Evolutionary conservation across 2,797 vertebrate genomes (phyloP), one percentile per base, ranked within the genome.

Genomic region (Lerista edwardsae): DNA sequence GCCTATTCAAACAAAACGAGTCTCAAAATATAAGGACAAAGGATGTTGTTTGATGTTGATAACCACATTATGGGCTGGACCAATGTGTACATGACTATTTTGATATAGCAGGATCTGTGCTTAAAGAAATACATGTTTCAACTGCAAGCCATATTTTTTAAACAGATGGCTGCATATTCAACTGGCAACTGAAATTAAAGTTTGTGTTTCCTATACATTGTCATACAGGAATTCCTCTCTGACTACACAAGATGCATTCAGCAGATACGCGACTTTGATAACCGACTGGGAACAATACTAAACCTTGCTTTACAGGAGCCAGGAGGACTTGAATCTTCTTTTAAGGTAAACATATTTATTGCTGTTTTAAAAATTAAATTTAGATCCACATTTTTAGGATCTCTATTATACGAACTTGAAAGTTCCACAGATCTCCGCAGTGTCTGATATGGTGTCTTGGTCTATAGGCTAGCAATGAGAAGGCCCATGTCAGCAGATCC

Each of bases 231-330:
- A 86, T 97, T 97, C 96, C 94, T 96, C 75, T 79, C 41, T 76
- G 96, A 95, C 92, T 96, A 95, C 86, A 87, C 92, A 65, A 91
- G 82, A 87, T 97, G 97, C 85, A 94, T 96, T 93, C 96, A 96
- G 82, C 96, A 97, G 93, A 97, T 96, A 92, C 96, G 91, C 93
- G 96, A 97, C 91, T 97, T 97, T 90, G 97, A 97, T 94, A 96
- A 96, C 90, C 95, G 96, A 31, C 93, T 97, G 86, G 96, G 95
- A 88, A 97, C 96, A 29, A 94, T 97, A 89, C 95, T 97, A 91
- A 97, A 97, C 92, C 90, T 96, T 90, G 94, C 95, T 82, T 98
- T 98, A 94, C 95, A 97, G 80, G 94, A 97, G 88, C 97, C 96
- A 76, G 96, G 95, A 93, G 95, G 95, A 89, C 91, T 97, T 61